phyloP scores from a whole-genome alignment of 2,113 vertebrate species.

The Taxidea taxus region DNA sequence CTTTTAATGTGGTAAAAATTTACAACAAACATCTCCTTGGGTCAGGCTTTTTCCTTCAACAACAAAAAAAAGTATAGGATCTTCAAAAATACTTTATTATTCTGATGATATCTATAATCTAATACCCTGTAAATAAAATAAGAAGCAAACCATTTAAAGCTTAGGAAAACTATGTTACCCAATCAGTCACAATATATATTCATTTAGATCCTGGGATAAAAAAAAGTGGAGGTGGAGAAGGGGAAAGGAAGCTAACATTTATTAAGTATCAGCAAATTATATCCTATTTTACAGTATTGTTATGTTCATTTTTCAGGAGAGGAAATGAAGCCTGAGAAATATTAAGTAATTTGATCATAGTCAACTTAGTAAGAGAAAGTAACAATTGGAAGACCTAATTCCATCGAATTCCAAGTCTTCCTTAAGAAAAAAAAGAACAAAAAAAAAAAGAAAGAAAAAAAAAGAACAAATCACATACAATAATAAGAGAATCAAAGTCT shows the following conservation, averaged over 20 bases:
- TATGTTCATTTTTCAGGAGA: background rate
- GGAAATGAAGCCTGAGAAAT: conserved; percentile 1
- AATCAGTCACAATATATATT: background rate
- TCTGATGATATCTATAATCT: background rate
- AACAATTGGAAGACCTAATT: background rate
- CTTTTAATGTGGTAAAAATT: no score
- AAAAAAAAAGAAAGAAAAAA: conserved; percentile 8
- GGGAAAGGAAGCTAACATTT: background rate
- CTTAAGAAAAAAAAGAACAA: conserved; percentile 13
- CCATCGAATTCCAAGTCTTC: background rate
- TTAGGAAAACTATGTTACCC: background rate
- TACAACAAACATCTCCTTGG: background rate
- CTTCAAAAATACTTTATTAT: conserved; percentile 30
- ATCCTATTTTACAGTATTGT: background rate
- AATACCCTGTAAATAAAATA: background rate
- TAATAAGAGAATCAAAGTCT: conserved; percentile 33
- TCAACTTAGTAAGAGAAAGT: conserved; percentile 3
- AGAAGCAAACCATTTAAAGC: conserved; percentile 33
- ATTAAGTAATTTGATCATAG: conserved; percentile 10
- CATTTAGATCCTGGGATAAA: conserved; percentile 6
- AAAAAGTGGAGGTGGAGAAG: background rate
- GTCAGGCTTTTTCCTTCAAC: background rate
- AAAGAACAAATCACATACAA: background rate
- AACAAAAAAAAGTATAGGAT: background rate
- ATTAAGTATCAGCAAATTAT: background rate